phyloP scores from a whole-genome alignment of 30 jellyfish, hydroid and myxozoan genomes.

The Phacellophora camtschatica region DNA sequence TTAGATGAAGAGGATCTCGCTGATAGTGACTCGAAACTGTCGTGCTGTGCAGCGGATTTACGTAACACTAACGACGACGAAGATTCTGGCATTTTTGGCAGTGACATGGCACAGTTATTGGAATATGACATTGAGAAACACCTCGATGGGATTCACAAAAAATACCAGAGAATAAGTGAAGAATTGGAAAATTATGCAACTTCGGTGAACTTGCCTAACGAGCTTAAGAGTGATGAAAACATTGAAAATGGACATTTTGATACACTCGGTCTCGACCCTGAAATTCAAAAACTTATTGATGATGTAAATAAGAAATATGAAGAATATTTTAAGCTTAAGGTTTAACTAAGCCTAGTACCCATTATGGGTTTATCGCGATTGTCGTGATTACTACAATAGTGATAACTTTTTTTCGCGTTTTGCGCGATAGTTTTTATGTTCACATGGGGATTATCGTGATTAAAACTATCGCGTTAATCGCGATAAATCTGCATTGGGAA shows the following conservation, averaged over 20 bases:
- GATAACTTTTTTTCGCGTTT: no score
- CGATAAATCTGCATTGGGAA: no score
- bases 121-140: conserved; percentile 32
- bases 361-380: no score
- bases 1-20: no score
- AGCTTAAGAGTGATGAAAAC: neutral
- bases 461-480: no score
- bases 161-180: conserved; percentile 31
- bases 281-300: conserved; percentile 31
- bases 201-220: neutral
- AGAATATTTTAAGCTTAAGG: conserved; percentile 18
- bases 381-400: no score
- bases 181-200: conserved; percentile 29
- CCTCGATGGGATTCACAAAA: conserved; percentile 29
- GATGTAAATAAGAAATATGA: conserved; percentile 52
- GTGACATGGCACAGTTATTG: neutral
- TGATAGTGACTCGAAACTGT: no score
- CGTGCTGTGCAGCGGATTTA: neutral
- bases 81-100: conserved; percentile 44
- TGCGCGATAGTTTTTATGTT: no score
- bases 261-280: conserved; percentile 37
- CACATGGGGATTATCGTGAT: no score
- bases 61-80: conserved; percentile 7
- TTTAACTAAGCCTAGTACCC: no score
- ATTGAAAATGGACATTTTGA: neutral